Evolutionary conservation across 92 coral and sea anemone genomes (phyloP).

Genomic region (Anthopleura xanthogrammica): DNA sequence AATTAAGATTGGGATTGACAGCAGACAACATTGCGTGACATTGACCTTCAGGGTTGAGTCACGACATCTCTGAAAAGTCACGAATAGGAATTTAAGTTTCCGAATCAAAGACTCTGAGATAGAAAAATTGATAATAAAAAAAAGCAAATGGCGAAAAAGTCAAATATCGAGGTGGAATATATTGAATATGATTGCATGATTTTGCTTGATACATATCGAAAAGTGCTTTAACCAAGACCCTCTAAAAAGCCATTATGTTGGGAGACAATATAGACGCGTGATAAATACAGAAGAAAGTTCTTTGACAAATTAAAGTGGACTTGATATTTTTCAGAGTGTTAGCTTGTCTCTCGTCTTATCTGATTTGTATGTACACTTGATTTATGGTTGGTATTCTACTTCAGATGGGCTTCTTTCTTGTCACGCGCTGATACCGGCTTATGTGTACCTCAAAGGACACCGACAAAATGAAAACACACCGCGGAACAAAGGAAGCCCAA

Average conservation of each 20-base stretch:
- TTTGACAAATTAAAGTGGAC: not conserved
- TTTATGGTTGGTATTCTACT: not conserved
- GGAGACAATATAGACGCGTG: not conserved
- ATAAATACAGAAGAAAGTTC: not conserved
- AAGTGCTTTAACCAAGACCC: slow-evolving; percentile 2
- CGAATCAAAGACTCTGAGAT: not conserved
- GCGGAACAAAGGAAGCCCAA: too few species aligned
- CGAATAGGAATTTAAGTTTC: not conserved
- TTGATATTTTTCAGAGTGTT: not conserved
- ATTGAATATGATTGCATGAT: not conserved
- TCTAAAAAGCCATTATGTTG: not conserved
- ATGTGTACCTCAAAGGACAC: too few species aligned
- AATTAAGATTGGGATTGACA: not conserved
- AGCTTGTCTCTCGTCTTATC: not conserved
- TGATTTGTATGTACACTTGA: not conserved
- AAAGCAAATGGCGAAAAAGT: not conserved
- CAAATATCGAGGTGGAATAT: not conserved
- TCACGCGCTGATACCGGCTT: not conserved
- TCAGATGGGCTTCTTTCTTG: not conserved
- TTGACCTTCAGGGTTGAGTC: not conserved
- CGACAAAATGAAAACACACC: too few species aligned
- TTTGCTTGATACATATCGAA: slow-evolving; percentile 2
- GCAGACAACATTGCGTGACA: not conserved
- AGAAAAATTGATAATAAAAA: not conserved
- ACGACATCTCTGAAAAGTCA: not conserved